These are phyloP conservation scores for Phoxinus phoxinus DNA, from an alignment of 2,113 vertebrate genomes.

Conservation along the genomic window DNA sequence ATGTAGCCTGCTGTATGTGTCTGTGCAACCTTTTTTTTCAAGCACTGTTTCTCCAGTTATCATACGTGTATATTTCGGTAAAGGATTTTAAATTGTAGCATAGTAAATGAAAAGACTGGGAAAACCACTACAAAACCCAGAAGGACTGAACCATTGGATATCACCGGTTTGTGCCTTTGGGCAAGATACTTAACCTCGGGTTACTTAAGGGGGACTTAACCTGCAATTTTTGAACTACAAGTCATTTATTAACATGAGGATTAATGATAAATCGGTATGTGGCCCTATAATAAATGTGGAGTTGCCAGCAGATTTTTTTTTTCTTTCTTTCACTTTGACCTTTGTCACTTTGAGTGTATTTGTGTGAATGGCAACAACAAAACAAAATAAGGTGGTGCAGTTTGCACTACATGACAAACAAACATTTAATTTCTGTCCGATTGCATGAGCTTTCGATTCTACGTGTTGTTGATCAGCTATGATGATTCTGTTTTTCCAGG, in stretches of 20 bases:
- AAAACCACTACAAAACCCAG: neutral
- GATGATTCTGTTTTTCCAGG: neutral
- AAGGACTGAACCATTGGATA: neutral
- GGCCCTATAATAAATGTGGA: neutral
- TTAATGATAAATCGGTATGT: neutral
- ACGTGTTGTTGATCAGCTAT: neutral
- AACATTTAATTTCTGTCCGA: neutral
- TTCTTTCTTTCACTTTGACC: neutral
- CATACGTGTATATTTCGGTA: neutral
- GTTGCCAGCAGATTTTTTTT: no score
- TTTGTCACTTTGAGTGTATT: neutral
- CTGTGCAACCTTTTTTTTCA: neutral
- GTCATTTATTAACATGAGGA: neutral
- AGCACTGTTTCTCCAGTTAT: no score
- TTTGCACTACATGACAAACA: neutral
- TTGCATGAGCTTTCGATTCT: neutral
- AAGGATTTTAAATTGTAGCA: neutral
- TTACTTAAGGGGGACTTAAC: neutral
- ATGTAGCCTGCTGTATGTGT: neutral
- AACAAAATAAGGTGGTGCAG: neutral
- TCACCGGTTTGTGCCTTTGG: neutral
- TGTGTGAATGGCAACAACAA: no score
- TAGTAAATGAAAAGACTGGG: neutral
- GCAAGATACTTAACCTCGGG: neutral
- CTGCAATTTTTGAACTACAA: neutral